These are phyloP conservation scores for Gryon sp. DNA, from an alignment of 1,140 invertebrate genomes.

Conservation along the genomic window DNA sequence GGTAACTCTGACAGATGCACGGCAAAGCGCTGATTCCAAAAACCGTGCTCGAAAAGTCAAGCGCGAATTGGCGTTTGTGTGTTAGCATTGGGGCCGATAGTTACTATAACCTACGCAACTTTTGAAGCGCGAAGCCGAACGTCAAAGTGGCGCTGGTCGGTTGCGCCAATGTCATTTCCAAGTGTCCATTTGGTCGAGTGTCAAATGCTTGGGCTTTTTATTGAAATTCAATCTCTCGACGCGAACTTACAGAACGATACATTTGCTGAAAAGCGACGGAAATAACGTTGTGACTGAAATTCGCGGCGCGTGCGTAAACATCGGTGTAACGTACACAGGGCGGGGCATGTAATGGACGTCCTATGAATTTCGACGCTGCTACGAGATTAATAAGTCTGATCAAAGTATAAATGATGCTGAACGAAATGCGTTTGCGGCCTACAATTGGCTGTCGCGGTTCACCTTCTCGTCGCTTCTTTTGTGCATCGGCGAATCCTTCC, in stretches of 20 bases:
- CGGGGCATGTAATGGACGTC: conserved; percentile 61
- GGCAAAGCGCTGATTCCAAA: no score
- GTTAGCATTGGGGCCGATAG: conserved; percentile 10
- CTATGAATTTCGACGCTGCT: conserved; percentile 44
- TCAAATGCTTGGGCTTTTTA: conserved; percentile 54
- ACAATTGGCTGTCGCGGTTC: not conserved
- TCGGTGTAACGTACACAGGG: conserved; percentile 54
- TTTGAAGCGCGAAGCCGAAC: conserved; percentile 39
- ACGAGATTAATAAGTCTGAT: conserved; percentile 35
- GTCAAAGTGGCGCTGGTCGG: conserved; percentile 66
- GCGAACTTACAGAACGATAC: conserved; percentile 38
- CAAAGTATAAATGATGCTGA: conserved; percentile 24
- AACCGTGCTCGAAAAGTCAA: no score
- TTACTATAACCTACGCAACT: conserved; percentile 56
- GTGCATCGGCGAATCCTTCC: not conserved
- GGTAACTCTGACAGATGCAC: no score
- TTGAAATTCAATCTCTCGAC: conserved; percentile 56
- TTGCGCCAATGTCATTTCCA: conserved; percentile 57
- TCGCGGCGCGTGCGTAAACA: conserved; percentile 61
- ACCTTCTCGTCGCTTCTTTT: conserved; percentile 18
- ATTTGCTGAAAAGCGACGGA: conserved; percentile 43
- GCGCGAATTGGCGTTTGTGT: conserved; percentile 9
- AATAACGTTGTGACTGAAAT: conserved; percentile 43
- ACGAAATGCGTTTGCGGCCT: conserved; percentile 2
- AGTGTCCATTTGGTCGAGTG: conserved; percentile 61